Evolutionary conservation across 2,888 invertebrate genomes (phyloP).

Genomic region (Meganola albula): DNA sequence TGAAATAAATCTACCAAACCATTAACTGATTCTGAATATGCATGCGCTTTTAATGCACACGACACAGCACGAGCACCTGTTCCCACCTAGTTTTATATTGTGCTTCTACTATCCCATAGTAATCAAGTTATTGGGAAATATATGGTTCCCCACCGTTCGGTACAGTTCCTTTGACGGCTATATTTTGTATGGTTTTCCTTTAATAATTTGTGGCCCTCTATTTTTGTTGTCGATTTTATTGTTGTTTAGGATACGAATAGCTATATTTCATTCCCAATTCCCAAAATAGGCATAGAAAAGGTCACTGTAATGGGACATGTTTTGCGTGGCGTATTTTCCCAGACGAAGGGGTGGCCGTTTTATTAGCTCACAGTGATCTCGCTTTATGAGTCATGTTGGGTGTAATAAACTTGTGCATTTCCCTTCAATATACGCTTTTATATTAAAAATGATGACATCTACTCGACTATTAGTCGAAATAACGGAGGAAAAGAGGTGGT

Average conservation of each 20-base stretch:
- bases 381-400: slow-evolving; percentile 59
- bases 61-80: too few species aligned
- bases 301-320: slow-evolving; percentile 40
- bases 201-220: slow-evolving; percentile 42
- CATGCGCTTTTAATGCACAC: slow-evolving; percentile 6
- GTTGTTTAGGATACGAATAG: slow-evolving; percentile 41
- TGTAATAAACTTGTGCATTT: slow-evolving; percentile 49
- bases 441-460: too few species aligned
- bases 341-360: slow-evolving; percentile 46
- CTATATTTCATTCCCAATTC: slow-evolving; percentile 30
- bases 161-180: slow-evolving; percentile 28
- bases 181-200: slow-evolving; percentile 35
- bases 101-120: slow-evolving; percentile 36
- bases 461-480: too few species aligned
- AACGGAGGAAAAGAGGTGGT: too few species aligned
- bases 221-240: slow-evolving; percentile 48
- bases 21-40: slow-evolving; percentile 13
- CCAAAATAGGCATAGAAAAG: slow-evolving; percentile 32
- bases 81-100: slow-evolving; percentile 29
- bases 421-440: slow-evolving; percentile 35
- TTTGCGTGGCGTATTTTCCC: slow-evolving; percentile 45
- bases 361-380: slow-evolving; percentile 57
- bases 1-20: slow-evolving; percentile 19
- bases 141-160: slow-evolving; percentile 18
- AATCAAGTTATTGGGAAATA: slow-evolving; percentile 48